These are phyloP conservation scores for Pammene fasciana DNA, from an alignment of 2,888 invertebrate genomes.

Conservation along the genomic window DNA sequence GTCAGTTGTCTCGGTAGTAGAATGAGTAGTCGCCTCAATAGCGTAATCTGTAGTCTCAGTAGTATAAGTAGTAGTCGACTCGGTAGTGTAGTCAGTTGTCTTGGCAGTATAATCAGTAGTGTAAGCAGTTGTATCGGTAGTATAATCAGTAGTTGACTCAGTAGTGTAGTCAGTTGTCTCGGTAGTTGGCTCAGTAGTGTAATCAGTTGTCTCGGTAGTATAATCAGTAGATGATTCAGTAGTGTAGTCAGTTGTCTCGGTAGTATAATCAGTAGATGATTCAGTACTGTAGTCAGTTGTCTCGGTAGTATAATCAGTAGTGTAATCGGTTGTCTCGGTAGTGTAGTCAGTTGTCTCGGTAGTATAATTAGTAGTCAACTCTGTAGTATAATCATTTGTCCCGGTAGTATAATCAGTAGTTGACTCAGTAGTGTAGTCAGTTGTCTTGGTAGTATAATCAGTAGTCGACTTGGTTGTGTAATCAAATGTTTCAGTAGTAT, in stretches of 20 bases:
- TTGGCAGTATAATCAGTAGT: too few species aligned
- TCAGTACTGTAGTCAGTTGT: neutral
- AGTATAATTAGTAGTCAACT: neutral
- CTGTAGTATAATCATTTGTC: neutral
- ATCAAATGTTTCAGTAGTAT: neutral
- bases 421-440: neutral
- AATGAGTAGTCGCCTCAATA: too few species aligned
- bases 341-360: neutral
- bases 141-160: neutral
- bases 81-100: too few species aligned
- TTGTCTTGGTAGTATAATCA: neutral
- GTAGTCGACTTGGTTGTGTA: too few species aligned
- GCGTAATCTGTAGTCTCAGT: neutral
- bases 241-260: neutral
- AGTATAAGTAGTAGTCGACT: too few species aligned
- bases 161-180: neutral
- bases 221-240: neutral
- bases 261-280: neutral
- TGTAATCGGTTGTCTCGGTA: neutral
- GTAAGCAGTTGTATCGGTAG: neutral
- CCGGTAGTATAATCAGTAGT: neutral
- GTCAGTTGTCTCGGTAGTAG: too few species aligned
- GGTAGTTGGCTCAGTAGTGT: neutral
- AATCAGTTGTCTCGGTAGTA: neutral
- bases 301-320: neutral